Conservation (phyloP, 1,140 invertebrate genomes). For the Atta texana region DNA sequence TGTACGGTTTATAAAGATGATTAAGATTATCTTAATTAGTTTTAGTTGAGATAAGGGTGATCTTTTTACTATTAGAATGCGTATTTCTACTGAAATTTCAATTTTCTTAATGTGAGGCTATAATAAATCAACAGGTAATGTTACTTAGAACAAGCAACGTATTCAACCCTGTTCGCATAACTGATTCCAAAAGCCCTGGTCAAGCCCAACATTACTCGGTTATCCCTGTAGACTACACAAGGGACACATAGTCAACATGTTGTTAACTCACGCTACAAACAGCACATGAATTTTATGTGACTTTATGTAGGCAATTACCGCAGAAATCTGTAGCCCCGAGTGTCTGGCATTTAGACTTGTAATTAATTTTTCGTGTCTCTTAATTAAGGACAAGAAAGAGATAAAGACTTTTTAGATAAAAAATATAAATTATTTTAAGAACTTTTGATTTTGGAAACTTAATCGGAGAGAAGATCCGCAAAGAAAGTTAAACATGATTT, state of each 20-base stretch:
- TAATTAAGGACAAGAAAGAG: neutral
- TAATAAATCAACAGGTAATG: conserved; percentile 54
- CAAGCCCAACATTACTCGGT: conserved; percentile 42
- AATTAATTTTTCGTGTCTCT: conserved; percentile 54
- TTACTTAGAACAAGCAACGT: conserved; percentile 31
- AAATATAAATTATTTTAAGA: conserved; percentile 8
- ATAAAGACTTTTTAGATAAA: neutral
- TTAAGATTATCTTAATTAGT: neutral
- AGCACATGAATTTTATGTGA: conserved; percentile 71
- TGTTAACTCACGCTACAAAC: conserved; percentile 67
- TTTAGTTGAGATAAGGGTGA: neutral
- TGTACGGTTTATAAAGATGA: neutral
- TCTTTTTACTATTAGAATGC: neutral
- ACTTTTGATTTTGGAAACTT: no score
- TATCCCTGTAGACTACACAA: conserved; percentile 55
- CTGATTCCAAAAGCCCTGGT: conserved; percentile 62
- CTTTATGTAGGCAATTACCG: conserved; percentile 79
- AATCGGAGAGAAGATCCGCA: neutral
- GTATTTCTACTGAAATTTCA: neutral
- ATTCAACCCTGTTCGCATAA: conserved; percentile 49
- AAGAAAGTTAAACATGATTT: no score
- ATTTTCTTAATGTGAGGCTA: conserved; percentile 14
- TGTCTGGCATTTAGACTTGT: conserved; percentile 14
- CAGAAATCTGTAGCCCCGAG: conserved; percentile 50
- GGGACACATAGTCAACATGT: conserved; percentile 47